phyloP scores from a whole-genome alignment of 2,888 invertebrate genomes.

The Conus canariensis region DNA sequence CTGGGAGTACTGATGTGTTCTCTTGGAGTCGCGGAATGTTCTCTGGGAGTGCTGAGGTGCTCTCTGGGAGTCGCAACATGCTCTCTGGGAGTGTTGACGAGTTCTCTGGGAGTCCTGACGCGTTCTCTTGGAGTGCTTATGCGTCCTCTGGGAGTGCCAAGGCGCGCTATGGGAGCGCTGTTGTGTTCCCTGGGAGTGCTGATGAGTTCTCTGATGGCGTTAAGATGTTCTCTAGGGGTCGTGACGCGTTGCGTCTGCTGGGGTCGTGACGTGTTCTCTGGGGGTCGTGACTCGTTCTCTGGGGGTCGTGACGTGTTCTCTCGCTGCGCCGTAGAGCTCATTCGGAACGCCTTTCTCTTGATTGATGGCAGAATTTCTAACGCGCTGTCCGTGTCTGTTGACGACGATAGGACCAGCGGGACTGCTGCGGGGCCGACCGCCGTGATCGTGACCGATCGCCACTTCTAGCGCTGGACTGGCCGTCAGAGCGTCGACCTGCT shows the following conservation, averaged over 20 bases:
- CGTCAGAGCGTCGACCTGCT: neutral
- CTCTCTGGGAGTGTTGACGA: neutral
- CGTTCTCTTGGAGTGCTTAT: neutral
- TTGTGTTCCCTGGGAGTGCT: neutral
- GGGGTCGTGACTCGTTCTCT: neutral
- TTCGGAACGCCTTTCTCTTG: too few species aligned
- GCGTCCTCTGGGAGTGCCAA: neutral
- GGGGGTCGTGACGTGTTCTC: too few species aligned
- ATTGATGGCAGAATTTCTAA: too few species aligned
- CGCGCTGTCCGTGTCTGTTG: neutral
- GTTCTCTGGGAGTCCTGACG: neutral
- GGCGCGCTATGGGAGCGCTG: neutral
- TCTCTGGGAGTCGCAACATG: neutral
- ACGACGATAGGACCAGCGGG: neutral
- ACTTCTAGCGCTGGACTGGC: neutral
- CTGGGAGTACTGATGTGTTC: neutral
- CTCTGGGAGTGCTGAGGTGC: neutral
- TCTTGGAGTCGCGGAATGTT: neutral
- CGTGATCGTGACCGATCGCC: neutral
- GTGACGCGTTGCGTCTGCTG: neutral
- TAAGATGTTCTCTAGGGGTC: neutral
- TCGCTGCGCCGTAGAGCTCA: too few species aligned
- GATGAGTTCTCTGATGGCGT: neutral
- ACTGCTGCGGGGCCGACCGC: neutral
- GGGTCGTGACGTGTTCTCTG: neutral